Evolutionary conservation across 2,888 invertebrate species (phyloP).

Genomic region (Camptogramma bilineatum): DNA sequence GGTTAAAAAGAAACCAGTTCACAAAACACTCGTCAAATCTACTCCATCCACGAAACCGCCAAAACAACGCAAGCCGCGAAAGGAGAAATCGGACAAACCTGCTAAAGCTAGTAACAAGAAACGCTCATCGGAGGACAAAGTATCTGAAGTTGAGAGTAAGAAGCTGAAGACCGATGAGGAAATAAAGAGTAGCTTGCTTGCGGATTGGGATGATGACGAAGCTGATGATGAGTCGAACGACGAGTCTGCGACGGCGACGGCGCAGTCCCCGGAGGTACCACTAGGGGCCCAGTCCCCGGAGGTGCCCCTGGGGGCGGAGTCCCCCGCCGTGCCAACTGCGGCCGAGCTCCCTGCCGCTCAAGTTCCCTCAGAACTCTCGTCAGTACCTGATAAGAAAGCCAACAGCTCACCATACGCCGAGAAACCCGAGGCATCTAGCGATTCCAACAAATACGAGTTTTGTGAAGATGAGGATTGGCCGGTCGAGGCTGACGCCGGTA

Average conservation of each 20-base stretch:
- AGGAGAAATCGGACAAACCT: conserved; percentile 65
- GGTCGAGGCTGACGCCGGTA: conserved; percentile 81
- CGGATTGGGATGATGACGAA: conserved; percentile 92
- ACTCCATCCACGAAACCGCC: conserved; percentile 60
- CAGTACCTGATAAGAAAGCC: conserved; percentile 57
- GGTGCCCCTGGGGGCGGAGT: conserved; percentile 66
- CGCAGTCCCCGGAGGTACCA: conserved; percentile 69
- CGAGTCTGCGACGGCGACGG: conserved; percentile 54
- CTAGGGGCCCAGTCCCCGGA: conserved; percentile 68
- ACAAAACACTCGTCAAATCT: conserved; percentile 56
- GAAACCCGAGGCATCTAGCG: conserved; percentile 77
- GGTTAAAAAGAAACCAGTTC: conserved; percentile 63
- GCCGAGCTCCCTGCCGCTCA: conserved; percentile 66
- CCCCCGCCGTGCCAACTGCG: conserved; percentile 71
- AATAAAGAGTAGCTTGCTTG: conserved; percentile 88
- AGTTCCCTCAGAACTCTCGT: conserved; percentile 55
- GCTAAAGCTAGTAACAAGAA: conserved; percentile 75
- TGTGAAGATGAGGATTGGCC: conserved; percentile 89
- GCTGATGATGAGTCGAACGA: conserved; percentile 74
- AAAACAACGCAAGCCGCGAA: conserved; percentile 64
- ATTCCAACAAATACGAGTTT: conserved; percentile 93
- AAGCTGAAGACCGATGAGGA: conserved; percentile 86
- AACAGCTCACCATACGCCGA: conserved; percentile 56
- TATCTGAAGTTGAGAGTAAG: conserved; percentile 65
- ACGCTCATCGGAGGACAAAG: conserved; percentile 67